These are phyloP conservation scores for Temnothorax ravouxi DNA, from an alignment of 2,888 invertebrate genomes.

Conservation along the genomic window DNA sequence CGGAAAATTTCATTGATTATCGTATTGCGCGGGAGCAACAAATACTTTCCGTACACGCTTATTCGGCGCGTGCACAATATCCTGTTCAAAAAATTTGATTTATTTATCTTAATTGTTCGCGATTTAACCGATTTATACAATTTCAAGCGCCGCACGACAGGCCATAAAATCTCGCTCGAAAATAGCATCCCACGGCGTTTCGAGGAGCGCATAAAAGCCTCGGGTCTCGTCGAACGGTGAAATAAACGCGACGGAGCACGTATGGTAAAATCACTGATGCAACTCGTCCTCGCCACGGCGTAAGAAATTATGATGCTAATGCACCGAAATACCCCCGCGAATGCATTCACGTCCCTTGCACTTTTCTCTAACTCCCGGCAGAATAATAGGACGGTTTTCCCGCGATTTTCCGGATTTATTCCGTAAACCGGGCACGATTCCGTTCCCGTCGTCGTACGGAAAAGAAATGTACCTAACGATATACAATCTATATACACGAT, in stretches of 20 bases:
- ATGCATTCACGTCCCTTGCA: constrained; percentile 26
- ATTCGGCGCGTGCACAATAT: constrained; percentile 13
- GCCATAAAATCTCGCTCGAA: constrained; percentile 18
- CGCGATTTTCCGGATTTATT: constrained; percentile 28
- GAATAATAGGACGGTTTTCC: not conserved
- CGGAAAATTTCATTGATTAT: constrained; percentile 44
- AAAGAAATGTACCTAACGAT: constrained; percentile 12
- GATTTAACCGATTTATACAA: constrained; percentile 39
- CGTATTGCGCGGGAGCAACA: not conserved
- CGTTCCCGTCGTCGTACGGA: not conserved
- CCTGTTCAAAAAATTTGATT: constrained; percentile 42
- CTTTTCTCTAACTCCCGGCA: not conserved
- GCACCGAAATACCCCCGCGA: not conserved
- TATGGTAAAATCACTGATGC: constrained; percentile 14
- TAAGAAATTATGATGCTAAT: constrained; percentile 35
- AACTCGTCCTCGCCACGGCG: not conserved
- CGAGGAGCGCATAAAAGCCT: not conserved
- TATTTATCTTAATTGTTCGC: constrained; percentile 51
- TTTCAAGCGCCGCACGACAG: constrained; percentile 18
- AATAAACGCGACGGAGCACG: constrained; percentile 22
- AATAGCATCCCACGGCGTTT: constrained; percentile 6
- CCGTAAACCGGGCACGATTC: constrained; percentile 17
- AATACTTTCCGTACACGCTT: constrained; percentile 15
- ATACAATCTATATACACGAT: constrained; percentile 10
- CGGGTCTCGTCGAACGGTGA: not conserved